phyloP scores from a whole-genome alignment of 1,140 invertebrate species.

The Lepidurus apus region DNA sequence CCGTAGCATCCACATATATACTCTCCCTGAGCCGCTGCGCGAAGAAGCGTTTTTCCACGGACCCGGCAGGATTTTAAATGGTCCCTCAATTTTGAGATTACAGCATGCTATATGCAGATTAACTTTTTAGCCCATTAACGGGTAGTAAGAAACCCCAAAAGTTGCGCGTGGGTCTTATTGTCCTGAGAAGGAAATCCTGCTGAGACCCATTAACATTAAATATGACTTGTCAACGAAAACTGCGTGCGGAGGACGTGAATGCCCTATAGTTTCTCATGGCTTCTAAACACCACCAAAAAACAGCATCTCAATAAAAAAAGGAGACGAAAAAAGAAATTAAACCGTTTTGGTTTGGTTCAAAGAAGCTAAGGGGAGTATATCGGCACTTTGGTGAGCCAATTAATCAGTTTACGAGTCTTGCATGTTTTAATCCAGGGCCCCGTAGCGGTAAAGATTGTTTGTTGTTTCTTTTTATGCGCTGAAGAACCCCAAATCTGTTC shows the following conservation, averaged over 20 bases:
- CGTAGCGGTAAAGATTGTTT: no score
- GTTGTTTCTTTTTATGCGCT: no score
- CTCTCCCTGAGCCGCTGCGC: background rate
- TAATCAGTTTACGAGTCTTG: no score
- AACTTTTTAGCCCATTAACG: background rate
- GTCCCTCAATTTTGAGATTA: background rate
- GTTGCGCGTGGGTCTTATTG: constrained; percentile 8
- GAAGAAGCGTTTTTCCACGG: background rate
- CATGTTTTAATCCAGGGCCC: no score
- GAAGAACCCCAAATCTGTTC: no score
- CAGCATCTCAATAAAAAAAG: background rate
- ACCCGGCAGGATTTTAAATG: constrained; percentile 18
- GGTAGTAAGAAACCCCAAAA: background rate
- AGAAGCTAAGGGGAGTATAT: no score
- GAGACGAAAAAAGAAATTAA: no score
- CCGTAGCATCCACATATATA: background rate
- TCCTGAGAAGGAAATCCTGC: constrained; percentile 6
- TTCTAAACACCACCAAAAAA: background rate
- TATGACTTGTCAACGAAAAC: constrained; percentile 9
- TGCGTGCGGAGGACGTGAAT: background rate
- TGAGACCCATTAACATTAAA: constrained; percentile 22
- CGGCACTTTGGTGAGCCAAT: no score
- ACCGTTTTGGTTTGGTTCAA: no score
- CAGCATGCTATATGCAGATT: constrained; percentile 4
- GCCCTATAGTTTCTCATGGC: background rate